Evolutionary conservation across 2,113 vertebrate genomes (phyloP).

Genomic region (Spilogale gracilis): DNA sequence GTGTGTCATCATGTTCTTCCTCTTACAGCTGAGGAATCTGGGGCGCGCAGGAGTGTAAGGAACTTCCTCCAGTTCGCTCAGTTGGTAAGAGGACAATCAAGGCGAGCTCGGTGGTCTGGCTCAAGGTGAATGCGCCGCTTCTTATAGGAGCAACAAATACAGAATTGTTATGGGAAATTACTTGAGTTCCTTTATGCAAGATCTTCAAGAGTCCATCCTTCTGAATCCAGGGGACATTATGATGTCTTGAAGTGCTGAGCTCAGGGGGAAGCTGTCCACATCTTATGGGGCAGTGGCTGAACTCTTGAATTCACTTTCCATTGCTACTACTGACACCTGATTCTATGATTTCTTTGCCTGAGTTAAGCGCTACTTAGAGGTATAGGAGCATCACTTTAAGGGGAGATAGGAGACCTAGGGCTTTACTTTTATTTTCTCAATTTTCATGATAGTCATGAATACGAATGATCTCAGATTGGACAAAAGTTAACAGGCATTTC

Average conservation of each 20-base stretch:
- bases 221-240: not conserved
- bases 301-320: not conserved
- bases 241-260: not conserved
- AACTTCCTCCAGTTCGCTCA: not conserved
- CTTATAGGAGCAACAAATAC: not conserved
- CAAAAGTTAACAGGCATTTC: not conserved
- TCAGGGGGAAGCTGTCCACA: not conserved
- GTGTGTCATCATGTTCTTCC: not conserved
- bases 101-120: not conserved
- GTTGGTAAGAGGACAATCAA: not conserved
- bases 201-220: not conserved
- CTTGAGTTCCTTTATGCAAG: not conserved
- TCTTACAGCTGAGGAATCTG: not conserved
- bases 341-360: not conserved
- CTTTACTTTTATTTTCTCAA: not conserved
- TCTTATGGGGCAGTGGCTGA: not conserved
- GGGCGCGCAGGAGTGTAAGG: not conserved
- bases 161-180: not conserved
- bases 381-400: not conserved
- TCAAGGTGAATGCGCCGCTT: not conserved
- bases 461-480: not conserved
- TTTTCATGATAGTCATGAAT: not conserved
- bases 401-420: not conserved
- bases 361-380: not conserved
- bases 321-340: not conserved